Conservation (phyloP, 2,888 invertebrate genomes). For the Gastracanthus pulcherrimus region DNA sequence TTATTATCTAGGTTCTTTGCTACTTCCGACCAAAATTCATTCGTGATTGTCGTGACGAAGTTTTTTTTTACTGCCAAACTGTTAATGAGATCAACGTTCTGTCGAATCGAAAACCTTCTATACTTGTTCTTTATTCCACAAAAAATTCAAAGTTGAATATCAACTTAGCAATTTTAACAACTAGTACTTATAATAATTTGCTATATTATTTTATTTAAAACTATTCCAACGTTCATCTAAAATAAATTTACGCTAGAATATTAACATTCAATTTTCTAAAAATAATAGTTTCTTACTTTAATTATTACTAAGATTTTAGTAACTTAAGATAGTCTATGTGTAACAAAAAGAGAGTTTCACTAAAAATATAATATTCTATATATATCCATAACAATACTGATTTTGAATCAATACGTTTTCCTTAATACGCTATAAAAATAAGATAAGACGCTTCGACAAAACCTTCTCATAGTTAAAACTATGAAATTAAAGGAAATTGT, state of each 20-base stretch:
- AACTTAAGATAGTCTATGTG: slow-evolving; percentile 14
- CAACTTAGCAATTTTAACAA: slow-evolving; percentile 27
- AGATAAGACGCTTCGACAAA: slow-evolving; percentile 33
- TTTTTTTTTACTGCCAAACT: slow-evolving; percentile 32
- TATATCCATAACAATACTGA: slow-evolving; percentile 30
- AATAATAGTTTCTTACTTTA: slow-evolving; percentile 27
- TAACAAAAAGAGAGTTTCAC: slow-evolving; percentile 1
- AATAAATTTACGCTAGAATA: slow-evolving; percentile 27
- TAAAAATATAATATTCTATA: slow-evolving; percentile 41
- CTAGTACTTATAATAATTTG: slow-evolving; percentile 5
- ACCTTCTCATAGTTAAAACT: slow-evolving; percentile 14
- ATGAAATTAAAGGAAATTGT: neutral
- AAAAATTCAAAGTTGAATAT: slow-evolving; percentile 30
- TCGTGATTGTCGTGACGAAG: slow-evolving; percentile 57
- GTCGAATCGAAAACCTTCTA: slow-evolving; percentile 27
- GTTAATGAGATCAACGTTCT: slow-evolving; percentile 25
- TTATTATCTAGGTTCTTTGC: slow-evolving; percentile 39
- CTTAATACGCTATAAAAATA: slow-evolving; percentile 37
- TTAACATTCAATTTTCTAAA: slow-evolving; percentile 36
- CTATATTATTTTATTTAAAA: slow-evolving; percentile 7
- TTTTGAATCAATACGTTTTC: slow-evolving; percentile 24
- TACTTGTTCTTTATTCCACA: neutral
- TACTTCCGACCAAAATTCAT: slow-evolving; percentile 52
- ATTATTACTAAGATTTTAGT: neutral
- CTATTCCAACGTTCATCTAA: slow-evolving; percentile 24